Evolutionary conservation across 2,113 vertebrate species (phyloP).

Genomic region (Mesembrinibis cayennensis): DNA sequence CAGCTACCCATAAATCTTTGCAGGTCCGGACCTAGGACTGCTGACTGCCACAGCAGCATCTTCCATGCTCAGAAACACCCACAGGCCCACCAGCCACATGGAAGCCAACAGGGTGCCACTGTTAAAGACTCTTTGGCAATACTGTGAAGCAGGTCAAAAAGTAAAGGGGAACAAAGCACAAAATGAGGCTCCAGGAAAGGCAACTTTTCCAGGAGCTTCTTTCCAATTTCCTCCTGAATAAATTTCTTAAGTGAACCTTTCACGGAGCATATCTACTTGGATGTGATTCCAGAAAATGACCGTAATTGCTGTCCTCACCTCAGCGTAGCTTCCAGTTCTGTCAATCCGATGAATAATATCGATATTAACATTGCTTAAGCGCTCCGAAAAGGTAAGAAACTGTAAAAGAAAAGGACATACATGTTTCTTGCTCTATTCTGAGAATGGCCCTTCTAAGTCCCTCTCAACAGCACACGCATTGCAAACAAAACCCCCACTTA

Average conservation of each 20-base stretch:
- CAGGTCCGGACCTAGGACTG: background rate
- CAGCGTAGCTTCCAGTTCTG: conserved; percentile 85
- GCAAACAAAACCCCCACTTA: background rate
- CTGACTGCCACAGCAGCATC: background rate
- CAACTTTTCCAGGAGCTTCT: background rate
- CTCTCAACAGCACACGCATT: fast-evolving
- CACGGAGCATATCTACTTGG: fast-evolving
- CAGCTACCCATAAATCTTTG: background rate
- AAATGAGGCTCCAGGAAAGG: background rate
- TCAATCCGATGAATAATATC: conserved; percentile 97
- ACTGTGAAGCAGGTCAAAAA: background rate
- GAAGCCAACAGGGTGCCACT: background rate
- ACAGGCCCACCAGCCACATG: background rate
- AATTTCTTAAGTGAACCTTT: background rate
- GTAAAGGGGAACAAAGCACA: background rate
- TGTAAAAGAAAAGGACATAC: conserved; percentile 48
- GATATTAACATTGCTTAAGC: conserved; percentile 93
- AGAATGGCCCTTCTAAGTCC: background rate
- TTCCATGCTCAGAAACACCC: background rate
- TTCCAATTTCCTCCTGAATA: background rate
- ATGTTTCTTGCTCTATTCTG: background rate
- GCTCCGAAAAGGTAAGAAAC: conserved; percentile 97
- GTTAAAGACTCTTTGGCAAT: background rate
- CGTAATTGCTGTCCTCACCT: conserved; percentile 74
- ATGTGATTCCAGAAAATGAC: background rate